These are phyloP conservation scores for Pelosia muscerda DNA, from an alignment of 2,888 invertebrate species.

Conservation along the genomic window DNA sequence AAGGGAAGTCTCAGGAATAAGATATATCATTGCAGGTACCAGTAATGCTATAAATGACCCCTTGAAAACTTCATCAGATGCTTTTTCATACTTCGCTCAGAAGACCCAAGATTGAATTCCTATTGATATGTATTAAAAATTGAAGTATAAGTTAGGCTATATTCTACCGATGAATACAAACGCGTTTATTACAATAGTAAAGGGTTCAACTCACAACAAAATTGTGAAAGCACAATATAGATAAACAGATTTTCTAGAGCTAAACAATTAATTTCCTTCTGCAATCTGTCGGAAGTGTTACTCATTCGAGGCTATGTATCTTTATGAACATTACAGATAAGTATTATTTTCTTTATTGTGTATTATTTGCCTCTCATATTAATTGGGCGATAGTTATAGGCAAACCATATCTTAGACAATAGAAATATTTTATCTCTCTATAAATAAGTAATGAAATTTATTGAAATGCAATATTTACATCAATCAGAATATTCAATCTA, in stretches of 20 bases:
- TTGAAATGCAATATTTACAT: constrained; percentile 47
- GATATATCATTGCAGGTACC: too few species aligned
- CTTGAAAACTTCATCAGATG: too few species aligned
- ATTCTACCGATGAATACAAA: background rate
- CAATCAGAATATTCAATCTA: constrained; percentile 39
- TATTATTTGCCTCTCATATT: constrained; percentile 53
- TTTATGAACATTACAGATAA: constrained; percentile 51
- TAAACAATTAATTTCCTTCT: background rate
- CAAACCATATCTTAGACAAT: constrained; percentile 51
- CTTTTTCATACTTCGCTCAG: too few species aligned
- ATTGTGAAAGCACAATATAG: background rate
- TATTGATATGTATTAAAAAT: too few species aligned
- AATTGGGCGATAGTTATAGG: constrained; percentile 52
- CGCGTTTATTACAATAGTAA: background rate
- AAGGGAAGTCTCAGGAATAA: too few species aligned
- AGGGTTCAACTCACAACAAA: too few species aligned
- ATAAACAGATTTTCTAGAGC: background rate
- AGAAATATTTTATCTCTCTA: constrained; percentile 52
- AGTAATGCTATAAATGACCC: too few species aligned
- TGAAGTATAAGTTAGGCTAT: background rate
- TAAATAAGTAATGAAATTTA: constrained; percentile 44
- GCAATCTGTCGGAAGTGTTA: background rate
- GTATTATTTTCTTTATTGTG: constrained; percentile 58
- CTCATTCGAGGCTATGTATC: constrained; percentile 38
- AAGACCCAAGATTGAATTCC: too few species aligned